Evolutionary conservation across 2,797 vertebrate genomes (phyloP).

Genomic region (Mallotus villosus): DNA sequence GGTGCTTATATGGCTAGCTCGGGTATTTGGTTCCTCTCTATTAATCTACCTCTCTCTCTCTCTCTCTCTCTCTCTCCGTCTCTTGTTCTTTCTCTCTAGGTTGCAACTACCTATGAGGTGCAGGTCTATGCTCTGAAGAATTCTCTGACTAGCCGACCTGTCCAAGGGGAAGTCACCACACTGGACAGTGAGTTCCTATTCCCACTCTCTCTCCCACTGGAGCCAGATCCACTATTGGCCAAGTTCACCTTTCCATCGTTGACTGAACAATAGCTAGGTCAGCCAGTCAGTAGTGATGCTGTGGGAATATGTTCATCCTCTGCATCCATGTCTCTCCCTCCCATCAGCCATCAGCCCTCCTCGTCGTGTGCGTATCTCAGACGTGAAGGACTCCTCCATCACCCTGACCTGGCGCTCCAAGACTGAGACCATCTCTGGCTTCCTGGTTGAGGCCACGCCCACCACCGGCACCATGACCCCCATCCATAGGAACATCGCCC

Average conservation of each 20-base stretch:
- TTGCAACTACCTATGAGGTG: slow-evolving; percentile 92
- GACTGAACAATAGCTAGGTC: too few relatives aligned
- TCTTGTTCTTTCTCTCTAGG: slow-evolving; percentile 65
- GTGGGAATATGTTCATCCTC: background rate
- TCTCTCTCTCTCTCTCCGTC: background rate
- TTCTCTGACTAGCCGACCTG: slow-evolving; percentile 87
- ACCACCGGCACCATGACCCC: slow-evolving; percentile 71
- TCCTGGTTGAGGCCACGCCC: slow-evolving; percentile 87
- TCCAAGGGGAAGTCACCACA: slow-evolving; percentile 85
- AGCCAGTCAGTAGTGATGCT: background rate
- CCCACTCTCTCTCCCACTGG: background rate
- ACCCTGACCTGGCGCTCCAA: slow-evolving; percentile 93
- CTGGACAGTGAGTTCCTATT: slow-evolving; percentile 86
- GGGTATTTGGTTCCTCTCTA: background rate
- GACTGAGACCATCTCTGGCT: slow-evolving; percentile 89
- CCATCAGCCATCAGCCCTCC: slow-evolving; percentile 88
- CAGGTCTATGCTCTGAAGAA: slow-evolving; percentile 90
- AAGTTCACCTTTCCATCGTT: background rate
- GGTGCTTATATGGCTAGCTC: too few relatives aligned
- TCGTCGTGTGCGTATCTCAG: slow-evolving; percentile 87
- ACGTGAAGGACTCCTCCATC: slow-evolving; percentile 88
- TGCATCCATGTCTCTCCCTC: background rate
- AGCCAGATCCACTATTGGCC: background rate
- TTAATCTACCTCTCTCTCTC: background rate
- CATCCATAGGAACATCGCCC: slow-evolving; percentile 79